Evolutionary conservation across 2,888 invertebrate species (phyloP), one percentile per base, ranked within the genome.

Genomic region (Phanerotoma sp.): DNA sequence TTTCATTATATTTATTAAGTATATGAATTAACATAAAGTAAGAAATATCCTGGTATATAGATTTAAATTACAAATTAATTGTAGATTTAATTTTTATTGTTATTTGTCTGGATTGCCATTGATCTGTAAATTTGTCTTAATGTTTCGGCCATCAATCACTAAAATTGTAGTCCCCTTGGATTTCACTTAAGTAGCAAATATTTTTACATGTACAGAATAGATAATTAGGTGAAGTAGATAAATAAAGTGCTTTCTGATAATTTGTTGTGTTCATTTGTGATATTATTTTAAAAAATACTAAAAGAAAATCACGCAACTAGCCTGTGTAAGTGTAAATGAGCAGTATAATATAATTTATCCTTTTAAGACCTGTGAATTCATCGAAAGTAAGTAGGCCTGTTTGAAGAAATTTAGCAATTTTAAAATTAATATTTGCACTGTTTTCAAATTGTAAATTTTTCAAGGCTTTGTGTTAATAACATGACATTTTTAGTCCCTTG

Each of bases 171-270:
- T 16, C 7, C 18, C 20, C 15, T 38, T 38, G 16, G 18, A 38
- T 18, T 35, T 33, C 53, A 46, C 37, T 45, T 42, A 38, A 54
- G 57, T 69, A 68, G 69, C 62, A 69, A 63, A 73, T 74, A 74
- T 74, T 74, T 74, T 74, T 74, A 71, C 73, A 73, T 74, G 74
- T 74, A 74, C 74, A 74, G 67, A 74, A 70, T 70, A 65, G 50
- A 52, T 54, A 58, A 64, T 66, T 66, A 67, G 70, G 67, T 68
- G 67, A 70, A 64, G 67, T 71, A 71, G 70, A 67, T 64, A 62
- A 66, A 66, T 67, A 67, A 65, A 65, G 62, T 65, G 68, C 68
- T 71, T 66, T 65, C 63, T 58, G 58, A 62, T 42, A 53, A 55
- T 62, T 44, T 2, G 44, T 9, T 20, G 5, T 51, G 10, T 1